Percentiles rank a stretch among this genome's conserved stretches.
Conservation (phyloP, 2,113 vertebrate genomes). For the Octodon degus region DNA sequence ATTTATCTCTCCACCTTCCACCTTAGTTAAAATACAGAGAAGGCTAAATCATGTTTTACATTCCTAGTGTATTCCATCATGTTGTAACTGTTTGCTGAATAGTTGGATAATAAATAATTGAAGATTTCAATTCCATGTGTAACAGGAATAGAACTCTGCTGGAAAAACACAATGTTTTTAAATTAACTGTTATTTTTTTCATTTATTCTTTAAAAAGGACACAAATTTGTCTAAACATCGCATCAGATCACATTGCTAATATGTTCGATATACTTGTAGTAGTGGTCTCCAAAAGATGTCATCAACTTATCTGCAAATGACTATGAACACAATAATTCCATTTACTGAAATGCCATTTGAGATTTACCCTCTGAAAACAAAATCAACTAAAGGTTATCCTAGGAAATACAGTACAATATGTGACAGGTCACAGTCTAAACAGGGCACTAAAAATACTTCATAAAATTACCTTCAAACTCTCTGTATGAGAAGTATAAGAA, state of each 20-base stretch:
- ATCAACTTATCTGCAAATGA: not conserved
- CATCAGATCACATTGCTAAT: not conserved
- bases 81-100: not conserved
- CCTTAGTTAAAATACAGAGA: not conserved
- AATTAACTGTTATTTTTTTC: slow-evolving; percentile 4
- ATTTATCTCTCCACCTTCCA: not conserved
- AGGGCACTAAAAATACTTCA: not conserved
- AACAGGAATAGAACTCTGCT: not conserved
- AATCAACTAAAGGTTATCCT: not conserved
- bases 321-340: not conserved
- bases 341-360: not conserved
- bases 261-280: not conserved
- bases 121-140: not conserved
- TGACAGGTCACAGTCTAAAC: not conserved
- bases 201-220: not conserved
- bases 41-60: not conserved
- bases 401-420: not conserved
- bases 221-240: not conserved
- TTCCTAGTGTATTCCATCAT: not conserved
- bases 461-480: not conserved
- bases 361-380: not conserved
- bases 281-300: not conserved
- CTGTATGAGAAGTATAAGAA: not conserved
- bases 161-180: not conserved
- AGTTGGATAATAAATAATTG: not conserved